Percentiles rank a stretch among this genome's conserved stretches.
Conservation (phyloP, 2,797 vertebrate genomes). For the Pipistrellus pygmaeus region DNA sequence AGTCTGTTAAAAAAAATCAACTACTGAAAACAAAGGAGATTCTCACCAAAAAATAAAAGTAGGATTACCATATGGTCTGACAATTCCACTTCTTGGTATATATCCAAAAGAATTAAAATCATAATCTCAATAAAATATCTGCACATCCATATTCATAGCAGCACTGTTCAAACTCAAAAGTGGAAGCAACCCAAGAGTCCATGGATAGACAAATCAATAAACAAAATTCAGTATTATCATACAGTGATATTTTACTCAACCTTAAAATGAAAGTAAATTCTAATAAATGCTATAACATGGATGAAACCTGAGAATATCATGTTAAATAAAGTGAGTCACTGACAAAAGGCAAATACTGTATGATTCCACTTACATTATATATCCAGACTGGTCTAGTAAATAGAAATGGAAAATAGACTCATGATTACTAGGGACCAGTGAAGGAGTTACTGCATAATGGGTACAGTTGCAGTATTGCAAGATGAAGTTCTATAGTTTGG, state of each 20-base stretch:
- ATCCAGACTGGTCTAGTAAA: background rate
- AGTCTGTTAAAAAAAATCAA: too few species aligned
- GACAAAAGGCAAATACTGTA: background rate
- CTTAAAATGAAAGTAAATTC: background rate
- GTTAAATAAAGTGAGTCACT: background rate
- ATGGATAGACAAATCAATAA: background rate
- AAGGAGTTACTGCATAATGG: background rate
- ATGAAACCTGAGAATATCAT: background rate
- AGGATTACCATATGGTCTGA: too few species aligned
- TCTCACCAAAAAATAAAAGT: background rate
- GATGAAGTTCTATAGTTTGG: too few species aligned
- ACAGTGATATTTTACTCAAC: background rate
- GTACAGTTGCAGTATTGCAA: background rate
- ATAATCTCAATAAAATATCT: too few species aligned
- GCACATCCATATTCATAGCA: too few species aligned
- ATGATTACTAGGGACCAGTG: background rate
- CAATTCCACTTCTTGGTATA: too few species aligned
- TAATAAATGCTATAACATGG: background rate
- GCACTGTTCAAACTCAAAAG: background rate
- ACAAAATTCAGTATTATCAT: background rate
- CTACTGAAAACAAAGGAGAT: background rate
- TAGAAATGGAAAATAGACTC: background rate
- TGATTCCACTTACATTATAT: background rate
- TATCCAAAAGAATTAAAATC: too few species aligned
- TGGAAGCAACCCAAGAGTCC: background rate